Evolutionary conservation across 2,888 invertebrate species (phyloP), one percentile per base, ranked within the genome.

Genomic region (Sepioteuthis lessoniana): DNA sequence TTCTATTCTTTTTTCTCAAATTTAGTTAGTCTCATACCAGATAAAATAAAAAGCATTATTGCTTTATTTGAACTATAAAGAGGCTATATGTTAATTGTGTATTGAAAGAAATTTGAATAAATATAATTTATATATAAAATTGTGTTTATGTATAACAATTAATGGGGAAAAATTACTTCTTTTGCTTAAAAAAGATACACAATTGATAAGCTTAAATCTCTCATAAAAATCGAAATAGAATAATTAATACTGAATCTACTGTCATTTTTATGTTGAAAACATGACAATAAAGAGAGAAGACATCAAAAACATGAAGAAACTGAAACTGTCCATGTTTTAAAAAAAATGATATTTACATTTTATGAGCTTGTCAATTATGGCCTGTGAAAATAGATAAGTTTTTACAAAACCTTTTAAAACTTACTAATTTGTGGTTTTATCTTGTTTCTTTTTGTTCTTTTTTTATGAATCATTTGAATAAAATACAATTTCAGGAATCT

Each of bases 351-450:
- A 76, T 76, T 76, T 76, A 76, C 76, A 76, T 76, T 76, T 76
- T 35, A 76, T 76, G n/a, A 76, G 16, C 76, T 35, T 76, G 76
- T 76, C 76, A 76, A 76, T 76, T 76, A 76, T n/a, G 76, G 76
- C 16, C 76, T 76, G n/a, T n/a, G n/a, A 76, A 76, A 76, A n/a
- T 76, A 76, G 76, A 76, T n/a, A 76, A 76, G n/a, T 76, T 76
- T 42, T 35, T n/a, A 76, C 76, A 76, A 76, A 76, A 76, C n/a
- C n/a, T 76, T 3, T n/a, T n/a, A 76, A 76, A 76, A 76, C 19
- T 76, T 76, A 76, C 76, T 76, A 76, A 76, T 76, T 76, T 76
- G 76, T n/a, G 76, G n/a, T 35, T 76, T 76, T 76, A 76, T 76
- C 19, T n/a, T 35, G n/a, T 16, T n/a, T 35, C 76, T n/a, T 76